Conservation (phyloP, 2,113 vertebrate genomes). For the Aphelocoma coerulescens region DNA sequence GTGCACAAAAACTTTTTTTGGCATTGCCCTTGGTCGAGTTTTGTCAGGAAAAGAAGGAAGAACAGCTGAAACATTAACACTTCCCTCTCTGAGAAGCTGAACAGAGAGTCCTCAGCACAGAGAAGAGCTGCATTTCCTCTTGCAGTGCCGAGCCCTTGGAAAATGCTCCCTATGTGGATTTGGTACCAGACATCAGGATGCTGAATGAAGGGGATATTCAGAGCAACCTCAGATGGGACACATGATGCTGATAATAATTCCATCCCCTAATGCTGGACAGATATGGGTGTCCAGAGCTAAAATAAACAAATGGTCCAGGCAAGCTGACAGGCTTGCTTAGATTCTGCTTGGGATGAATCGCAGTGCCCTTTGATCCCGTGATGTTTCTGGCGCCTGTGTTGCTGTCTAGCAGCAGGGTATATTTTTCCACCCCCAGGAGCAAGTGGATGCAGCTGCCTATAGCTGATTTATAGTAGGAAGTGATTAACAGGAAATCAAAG, state of each 20-base stretch:
- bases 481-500: conserved; percentile 57
- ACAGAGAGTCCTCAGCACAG: not conserved
- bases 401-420: conserved; percentile 69
- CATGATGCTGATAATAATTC: conserved; percentile 35
- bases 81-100: not conserved
- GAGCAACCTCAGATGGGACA: not conserved
- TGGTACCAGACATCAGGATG: not conserved
- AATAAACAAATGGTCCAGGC: conserved; percentile 67
- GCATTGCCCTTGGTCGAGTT: not conserved
- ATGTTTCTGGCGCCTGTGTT: conserved; percentile 74
- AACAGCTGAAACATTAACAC: not conserved
- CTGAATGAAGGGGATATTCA: conserved; percentile 31
- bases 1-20: not conserved
- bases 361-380: conserved; percentile 68
- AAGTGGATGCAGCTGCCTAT: conserved; percentile 69
- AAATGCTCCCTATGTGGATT: not conserved
- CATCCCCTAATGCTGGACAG: not conserved
- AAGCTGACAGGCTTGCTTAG: conserved; percentile 62
- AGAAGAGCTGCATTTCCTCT: not conserved
- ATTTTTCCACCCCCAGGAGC: conserved; percentile 58
- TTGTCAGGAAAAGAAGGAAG: not conserved
- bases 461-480: conserved; percentile 76
- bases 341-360: conserved; percentile 52
- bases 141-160: not conserved
- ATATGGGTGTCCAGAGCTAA: conserved; percentile 63